Evolutionary conservation across 2,797 vertebrate species (phyloP), one percentile per base, ranked within the genome.

Genomic region (Cynodonichthys magdalenae): DNA sequence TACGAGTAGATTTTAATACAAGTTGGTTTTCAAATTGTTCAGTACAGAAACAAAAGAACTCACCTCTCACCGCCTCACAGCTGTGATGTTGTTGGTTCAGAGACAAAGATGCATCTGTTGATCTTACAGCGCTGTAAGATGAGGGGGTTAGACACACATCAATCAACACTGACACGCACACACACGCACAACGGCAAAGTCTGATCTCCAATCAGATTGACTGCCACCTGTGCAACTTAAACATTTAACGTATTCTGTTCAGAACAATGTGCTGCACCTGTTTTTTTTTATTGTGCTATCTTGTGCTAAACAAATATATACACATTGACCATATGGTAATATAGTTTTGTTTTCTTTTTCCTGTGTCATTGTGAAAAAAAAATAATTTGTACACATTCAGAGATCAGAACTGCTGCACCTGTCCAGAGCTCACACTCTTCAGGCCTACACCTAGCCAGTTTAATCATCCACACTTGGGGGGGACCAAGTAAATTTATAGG

Each of bases 61-160:
- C 62, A 89, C 80, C 14, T 66, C 46, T 55, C 44, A 53, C 71
- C 42, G 62, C 66, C 69, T 79, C 51, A 66, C 58, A 18, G 48
- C 36, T 18, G 59, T 20, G 15, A 55, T 52, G 78, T 31, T 69
- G 83, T 39, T 28, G 42, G 61, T 44, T 75, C 63, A 69, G 44
- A 74, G 56, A 28, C 71, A 55, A 60, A 75, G 50, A 60, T 74
- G 11, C 66, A 84, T 85, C 85, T 88, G 80, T 17, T 61, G 46
- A 81, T 86, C 77, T 79, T 71, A 63, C 36, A 54, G 55, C 47
- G 48, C 60, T 14, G 71, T 51, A 20, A 65, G 63, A 72, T 62
- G 67, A 70, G 71, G 76, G 82, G 86, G 75, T 77, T 19, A 41
- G 24, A 62, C 62, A 65, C 53, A 60, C 50, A 57, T n/a, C 50